Conservation (phyloP, 2,888 invertebrate genomes). For the Serrognathus titanus region DNA sequence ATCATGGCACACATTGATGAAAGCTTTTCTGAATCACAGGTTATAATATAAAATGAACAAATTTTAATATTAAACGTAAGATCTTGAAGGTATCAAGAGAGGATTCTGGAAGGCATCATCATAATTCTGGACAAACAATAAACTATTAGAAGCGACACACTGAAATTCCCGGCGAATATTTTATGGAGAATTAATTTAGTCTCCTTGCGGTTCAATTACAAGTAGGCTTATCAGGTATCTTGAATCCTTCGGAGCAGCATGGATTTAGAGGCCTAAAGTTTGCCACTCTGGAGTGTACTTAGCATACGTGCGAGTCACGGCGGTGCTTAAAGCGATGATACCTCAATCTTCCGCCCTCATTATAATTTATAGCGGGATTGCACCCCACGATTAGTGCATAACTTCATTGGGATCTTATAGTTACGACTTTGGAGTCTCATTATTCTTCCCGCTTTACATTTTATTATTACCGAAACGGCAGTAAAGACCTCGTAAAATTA, state of each 20-base stretch:
- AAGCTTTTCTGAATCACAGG: no score
- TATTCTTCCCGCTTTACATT: conserved; percentile 11
- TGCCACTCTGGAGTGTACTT: conserved; percentile 31
- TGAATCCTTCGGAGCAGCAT: conserved; percentile 29
- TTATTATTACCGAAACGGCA: conserved; percentile 7
- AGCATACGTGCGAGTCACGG: conserved; percentile 33
- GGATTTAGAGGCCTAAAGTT: conserved; percentile 34
- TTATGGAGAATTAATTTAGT: conserved; percentile 17
- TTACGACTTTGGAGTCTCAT: conserved; percentile 6
- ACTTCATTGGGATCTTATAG: conserved; percentile 15
- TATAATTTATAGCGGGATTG: conserved; percentile 15
- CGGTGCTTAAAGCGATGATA: conserved; percentile 28
- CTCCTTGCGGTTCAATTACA: conserved; percentile 30
- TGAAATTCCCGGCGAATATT: conserved; percentile 2
- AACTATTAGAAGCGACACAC: no score
- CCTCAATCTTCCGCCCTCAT: conserved; percentile 20
- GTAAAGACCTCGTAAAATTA: no score
- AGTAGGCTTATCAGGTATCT: conserved; percentile 30
- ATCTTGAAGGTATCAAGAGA: background rate
- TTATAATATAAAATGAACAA: no score
- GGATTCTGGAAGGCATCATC: background rate
- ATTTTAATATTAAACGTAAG: background rate
- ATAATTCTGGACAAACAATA: background rate
- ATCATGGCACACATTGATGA: no score
- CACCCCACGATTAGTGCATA: conserved; percentile 13